Evolutionary conservation across 2,113 vertebrate species (phyloP).

Genomic region (Trochalopteron elliotii): DNA sequence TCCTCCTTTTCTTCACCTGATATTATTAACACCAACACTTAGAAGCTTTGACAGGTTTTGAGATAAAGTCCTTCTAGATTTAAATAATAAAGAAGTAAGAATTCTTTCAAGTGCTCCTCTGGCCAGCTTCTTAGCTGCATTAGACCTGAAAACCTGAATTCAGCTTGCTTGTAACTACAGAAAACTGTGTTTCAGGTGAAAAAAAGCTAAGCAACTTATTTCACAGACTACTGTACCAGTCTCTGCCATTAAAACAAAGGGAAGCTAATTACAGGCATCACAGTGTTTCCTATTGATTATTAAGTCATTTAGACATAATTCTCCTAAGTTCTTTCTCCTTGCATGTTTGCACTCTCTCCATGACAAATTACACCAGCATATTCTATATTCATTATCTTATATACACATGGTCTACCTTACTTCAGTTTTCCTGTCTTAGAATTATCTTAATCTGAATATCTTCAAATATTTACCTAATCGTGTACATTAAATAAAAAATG

Average conservation of each 20-base stretch:
- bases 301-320: background rate
- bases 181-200: background rate
- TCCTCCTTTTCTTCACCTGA: constrained; percentile 79
- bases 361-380: background rate
- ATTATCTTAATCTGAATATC: background rate
- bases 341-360: background rate
- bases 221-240: background rate
- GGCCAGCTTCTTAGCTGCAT: background rate
- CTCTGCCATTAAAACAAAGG: background rate
- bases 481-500: background rate
- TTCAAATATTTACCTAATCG: background rate
- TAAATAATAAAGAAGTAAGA: background rate
- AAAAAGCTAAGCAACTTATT: background rate
- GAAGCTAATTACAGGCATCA: background rate
- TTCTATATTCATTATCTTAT: background rate
- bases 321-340: background rate
- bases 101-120: background rate
- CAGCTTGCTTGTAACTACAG: background rate
- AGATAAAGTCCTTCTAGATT: background rate
- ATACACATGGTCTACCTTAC: background rate
- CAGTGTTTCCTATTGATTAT: background rate
- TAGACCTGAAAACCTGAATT: background rate
- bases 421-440: background rate
- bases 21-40: constrained; percentile 40
- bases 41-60: background rate